Evolutionary conservation across 2,888 invertebrate species (phyloP).

Genomic region (Gari tellinella): DNA sequence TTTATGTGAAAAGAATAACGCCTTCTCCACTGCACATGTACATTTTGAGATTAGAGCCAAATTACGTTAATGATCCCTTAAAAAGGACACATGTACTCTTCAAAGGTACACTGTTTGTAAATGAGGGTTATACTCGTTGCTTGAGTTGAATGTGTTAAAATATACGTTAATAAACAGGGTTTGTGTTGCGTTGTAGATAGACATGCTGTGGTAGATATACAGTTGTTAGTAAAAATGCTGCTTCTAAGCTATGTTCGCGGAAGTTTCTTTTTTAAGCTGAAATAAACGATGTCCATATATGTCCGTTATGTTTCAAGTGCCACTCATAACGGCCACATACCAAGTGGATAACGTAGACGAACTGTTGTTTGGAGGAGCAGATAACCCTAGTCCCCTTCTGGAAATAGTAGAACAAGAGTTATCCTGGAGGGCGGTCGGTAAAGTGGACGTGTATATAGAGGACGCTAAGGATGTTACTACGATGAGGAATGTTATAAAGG

Average conservation of each 20-base stretch:
- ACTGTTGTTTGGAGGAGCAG: conserved; percentile 63
- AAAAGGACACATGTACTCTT: too few species aligned
- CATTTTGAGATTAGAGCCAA: too few species aligned
- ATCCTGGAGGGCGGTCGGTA: conserved; percentile 66
- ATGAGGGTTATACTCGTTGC: too few species aligned
- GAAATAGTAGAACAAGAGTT: conserved; percentile 70
- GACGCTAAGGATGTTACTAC: conserved; percentile 39
- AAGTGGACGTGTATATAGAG: conserved; percentile 66
- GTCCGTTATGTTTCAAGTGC: too few species aligned
- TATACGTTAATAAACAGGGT: too few species aligned
- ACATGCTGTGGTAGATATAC: too few species aligned
- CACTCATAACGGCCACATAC: conserved; percentile 63
- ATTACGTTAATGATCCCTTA: too few species aligned
- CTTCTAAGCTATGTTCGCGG: not conserved
- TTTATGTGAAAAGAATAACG: too few species aligned
- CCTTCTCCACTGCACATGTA: too few species aligned
- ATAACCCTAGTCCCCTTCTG: conserved; percentile 69
- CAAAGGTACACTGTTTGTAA: too few species aligned
- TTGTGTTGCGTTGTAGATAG: too few species aligned
- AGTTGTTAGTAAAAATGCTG: not conserved
- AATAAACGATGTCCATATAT: not conserved
- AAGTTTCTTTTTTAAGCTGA: not conserved
- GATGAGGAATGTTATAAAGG: conserved; percentile 48
- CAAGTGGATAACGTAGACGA: conserved; percentile 53
- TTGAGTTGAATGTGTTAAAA: too few species aligned